Conservation (phyloP, 2,888 invertebrate genomes). For the Microchrysa polita region DNA sequence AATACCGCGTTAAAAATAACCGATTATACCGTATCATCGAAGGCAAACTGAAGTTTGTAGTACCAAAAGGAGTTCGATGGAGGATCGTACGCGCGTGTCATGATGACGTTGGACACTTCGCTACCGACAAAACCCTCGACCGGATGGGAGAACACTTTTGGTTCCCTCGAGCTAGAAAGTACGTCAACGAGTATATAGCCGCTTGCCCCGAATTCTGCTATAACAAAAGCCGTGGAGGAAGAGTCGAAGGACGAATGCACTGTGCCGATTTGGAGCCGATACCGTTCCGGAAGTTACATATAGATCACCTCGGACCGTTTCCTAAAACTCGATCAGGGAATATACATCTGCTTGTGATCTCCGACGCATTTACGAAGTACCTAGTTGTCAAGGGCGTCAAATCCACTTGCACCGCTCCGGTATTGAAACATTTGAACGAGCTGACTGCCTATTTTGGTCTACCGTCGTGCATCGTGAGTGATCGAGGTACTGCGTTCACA, state of each 20-base stretch:
- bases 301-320: slow-evolving; percentile 52
- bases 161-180: slow-evolving; percentile 50
- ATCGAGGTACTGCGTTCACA: slow-evolving; percentile 51
- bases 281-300: slow-evolving; percentile 43
- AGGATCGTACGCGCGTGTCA: slow-evolving; percentile 50
- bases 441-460: slow-evolving; percentile 48
- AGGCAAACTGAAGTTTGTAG: slow-evolving; percentile 44
- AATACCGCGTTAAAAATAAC: slow-evolving; percentile 46
- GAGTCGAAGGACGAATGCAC: slow-evolving; percentile 46
- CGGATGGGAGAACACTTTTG: slow-evolving; percentile 50
- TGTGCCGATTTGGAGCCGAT: too few species aligned
- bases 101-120: slow-evolving; percentile 53
- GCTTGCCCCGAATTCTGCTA: slow-evolving; percentile 51
- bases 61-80: slow-evolving; percentile 50
- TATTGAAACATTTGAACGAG: slow-evolving; percentile 39
- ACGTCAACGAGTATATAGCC: slow-evolving; percentile 50
- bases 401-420: slow-evolving; percentile 8
- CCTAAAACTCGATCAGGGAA: slow-evolving; percentile 44
- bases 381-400: slow-evolving; percentile 35
- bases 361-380: slow-evolving; percentile 29
- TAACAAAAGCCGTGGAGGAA: slow-evolving; percentile 47
- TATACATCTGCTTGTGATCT: slow-evolving; percentile 42
- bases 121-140: slow-evolving; percentile 51
- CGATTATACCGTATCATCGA: slow-evolving; percentile 46
- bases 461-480: slow-evolving; percentile 48